Evolutionary conservation across 1,140 invertebrate genomes (phyloP).

Genomic region (Trichomalopsis sarcophagae): DNA sequence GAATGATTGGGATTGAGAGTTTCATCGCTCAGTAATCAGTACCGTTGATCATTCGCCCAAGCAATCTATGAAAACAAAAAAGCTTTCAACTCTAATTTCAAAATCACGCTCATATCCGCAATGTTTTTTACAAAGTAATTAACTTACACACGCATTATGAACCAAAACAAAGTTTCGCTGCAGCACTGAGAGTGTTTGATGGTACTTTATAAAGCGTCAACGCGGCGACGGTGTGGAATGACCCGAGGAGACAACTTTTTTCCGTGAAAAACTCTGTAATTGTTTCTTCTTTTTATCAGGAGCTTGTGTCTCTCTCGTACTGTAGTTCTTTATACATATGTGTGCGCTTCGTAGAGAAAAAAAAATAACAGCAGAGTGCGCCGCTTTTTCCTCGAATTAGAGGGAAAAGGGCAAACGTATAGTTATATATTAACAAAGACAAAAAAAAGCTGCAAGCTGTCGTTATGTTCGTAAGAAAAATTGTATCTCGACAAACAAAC

Average conservation of each 20-base stretch:
- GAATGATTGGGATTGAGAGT: conserved; percentile 16
- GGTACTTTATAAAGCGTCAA: conserved; percentile 19
- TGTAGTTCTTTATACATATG: conserved; percentile 47
- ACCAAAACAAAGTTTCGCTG: too few species aligned
- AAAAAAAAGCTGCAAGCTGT: conserved; percentile 43
- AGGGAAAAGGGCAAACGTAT: conserved; percentile 18
- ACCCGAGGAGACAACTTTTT: conserved; percentile 8
- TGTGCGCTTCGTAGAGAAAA: conserved; percentile 57
- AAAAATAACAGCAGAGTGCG: conserved; percentile 21
- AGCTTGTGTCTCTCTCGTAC: conserved; percentile 42
- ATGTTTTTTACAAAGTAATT: not conserved
- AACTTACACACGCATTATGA: not conserved
- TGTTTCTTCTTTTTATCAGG: conserved; percentile 38
- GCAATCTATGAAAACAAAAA: not conserved
- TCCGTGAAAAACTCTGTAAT: conserved; percentile 9
- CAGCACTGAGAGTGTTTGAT: not conserved
- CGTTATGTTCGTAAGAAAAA: conserved; percentile 49
- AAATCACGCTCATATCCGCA: not conserved
- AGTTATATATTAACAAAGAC: not conserved
- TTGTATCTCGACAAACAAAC: conserved; percentile 41
- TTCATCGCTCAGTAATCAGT: conserved; percentile 20
- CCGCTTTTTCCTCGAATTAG: conserved; percentile 8
- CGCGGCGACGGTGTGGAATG: not conserved
- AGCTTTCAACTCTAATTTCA: not conserved
- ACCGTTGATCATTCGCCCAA: not conserved